phyloP scores from a whole-genome alignment of 2,888 invertebrate genomes.

The Nycteola revayana region DNA sequence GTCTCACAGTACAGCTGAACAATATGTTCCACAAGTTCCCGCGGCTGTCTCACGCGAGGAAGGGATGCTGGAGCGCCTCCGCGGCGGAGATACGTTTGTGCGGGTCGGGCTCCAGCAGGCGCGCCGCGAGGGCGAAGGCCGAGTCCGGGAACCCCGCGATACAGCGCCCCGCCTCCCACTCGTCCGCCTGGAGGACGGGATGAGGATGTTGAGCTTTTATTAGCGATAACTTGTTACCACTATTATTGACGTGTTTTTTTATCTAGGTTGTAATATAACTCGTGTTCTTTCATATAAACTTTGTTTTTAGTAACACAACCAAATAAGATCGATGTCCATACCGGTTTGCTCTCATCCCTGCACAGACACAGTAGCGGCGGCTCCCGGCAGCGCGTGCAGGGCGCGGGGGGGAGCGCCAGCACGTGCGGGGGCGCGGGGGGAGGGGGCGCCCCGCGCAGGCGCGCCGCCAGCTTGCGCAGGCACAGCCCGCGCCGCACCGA shows the following conservation, averaged over 20 bases:
- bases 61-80: slow-evolving; percentile 89
- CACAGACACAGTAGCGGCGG: slow-evolving; percentile 46
- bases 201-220: too few species aligned
- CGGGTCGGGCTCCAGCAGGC: slow-evolving; percentile 91
- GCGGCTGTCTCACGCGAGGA: too few species aligned
- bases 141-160: slow-evolving; percentile 83
- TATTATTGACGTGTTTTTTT: too few species aligned
- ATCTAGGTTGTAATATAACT: too few species aligned
- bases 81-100: slow-evolving; percentile 86
- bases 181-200: too few species aligned
- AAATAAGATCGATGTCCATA: too few species aligned
- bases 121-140: slow-evolving; percentile 87
- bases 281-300: too few species aligned
- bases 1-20: too few species aligned
- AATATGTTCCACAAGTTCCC: too few species aligned
- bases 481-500: slow-evolving; percentile 50
- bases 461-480: slow-evolving; percentile 53
- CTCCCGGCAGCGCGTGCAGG: slow-evolving; percentile 12
- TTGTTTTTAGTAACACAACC: too few species aligned
- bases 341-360: slow-evolving; percentile 38
- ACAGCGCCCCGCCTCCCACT: slow-evolving; percentile 5
- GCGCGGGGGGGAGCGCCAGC: slow-evolving; percentile 17
- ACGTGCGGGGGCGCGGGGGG: too few species aligned
- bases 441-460: slow-evolving; percentile 42
- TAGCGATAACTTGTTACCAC: too few species aligned